Conservation (phyloP, 2,888 invertebrate species). For the Synanthedon vespiformis region DNA sequence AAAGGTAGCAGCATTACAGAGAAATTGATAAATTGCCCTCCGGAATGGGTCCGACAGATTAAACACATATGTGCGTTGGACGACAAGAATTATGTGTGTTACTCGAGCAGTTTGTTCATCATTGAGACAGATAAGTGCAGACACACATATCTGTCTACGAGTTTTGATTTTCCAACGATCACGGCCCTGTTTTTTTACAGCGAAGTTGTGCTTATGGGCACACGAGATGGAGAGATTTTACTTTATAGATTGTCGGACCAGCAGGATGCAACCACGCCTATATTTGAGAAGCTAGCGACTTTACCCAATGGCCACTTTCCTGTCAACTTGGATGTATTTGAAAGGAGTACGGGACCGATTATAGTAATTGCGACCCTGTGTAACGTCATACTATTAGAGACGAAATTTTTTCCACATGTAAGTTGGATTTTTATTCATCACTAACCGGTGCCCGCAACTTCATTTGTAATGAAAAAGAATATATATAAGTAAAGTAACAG, state of each 20-base stretch:
- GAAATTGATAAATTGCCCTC: constrained; percentile 30
- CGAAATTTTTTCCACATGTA: constrained; percentile 46
- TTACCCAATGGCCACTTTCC: constrained; percentile 47
- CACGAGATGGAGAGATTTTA: constrained; percentile 36
- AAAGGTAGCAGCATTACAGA: constrained; percentile 15
- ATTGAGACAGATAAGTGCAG: constrained; percentile 41
- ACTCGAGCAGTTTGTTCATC: constrained; percentile 46
- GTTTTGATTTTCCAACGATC: constrained; percentile 43
- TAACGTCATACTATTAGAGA: constrained; percentile 37
- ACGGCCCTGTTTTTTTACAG: constrained; percentile 52
- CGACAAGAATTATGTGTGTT: constrained; percentile 45
- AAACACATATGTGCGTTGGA: constrained; percentile 38
- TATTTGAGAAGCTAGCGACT: constrained; percentile 34
- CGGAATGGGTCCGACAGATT: constrained; percentile 45
- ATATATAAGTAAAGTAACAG: not conserved
- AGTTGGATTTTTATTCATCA: constrained; percentile 15
- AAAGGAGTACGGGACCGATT: constrained; percentile 40
- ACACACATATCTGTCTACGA: constrained; percentile 27
- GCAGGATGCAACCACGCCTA: constrained; percentile 25
- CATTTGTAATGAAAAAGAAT: too few relatives aligned
- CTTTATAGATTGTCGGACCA: constrained; percentile 44
- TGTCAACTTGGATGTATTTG: constrained; percentile 44
- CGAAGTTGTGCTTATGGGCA: constrained; percentile 42
- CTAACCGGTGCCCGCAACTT: too few relatives aligned
- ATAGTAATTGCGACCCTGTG: constrained; percentile 43